Evolutionary conservation across 2,797 vertebrate species (phyloP).

Genomic region (Cossypha heuglini): DNA sequence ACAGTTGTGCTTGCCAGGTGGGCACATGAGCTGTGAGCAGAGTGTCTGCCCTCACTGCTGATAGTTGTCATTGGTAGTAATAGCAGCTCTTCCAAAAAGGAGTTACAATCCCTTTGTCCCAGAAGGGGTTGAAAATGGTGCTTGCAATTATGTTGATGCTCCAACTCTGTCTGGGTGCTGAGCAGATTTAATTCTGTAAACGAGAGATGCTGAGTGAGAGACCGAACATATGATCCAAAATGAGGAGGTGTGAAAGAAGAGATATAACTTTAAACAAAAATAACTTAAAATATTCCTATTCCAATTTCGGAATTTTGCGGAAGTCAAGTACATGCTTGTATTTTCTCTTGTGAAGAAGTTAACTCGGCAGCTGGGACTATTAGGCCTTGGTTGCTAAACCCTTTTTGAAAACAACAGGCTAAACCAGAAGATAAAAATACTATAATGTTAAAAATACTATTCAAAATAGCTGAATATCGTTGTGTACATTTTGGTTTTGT

Average conservation of each 20-base stretch:
- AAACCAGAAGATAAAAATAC: not conserved
- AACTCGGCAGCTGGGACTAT: not conserved
- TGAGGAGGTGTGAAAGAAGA: not conserved
- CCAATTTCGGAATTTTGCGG: not conserved
- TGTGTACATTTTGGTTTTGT: not conserved
- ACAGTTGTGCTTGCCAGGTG: not conserved
- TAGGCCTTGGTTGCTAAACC: not conserved
- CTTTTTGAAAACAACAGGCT: not conserved
- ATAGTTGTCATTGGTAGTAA: not conserved
- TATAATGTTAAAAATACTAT: not conserved
- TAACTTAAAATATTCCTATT: not conserved
- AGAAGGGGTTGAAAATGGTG: not conserved
- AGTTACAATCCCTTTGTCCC: not conserved
- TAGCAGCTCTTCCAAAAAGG: not conserved
- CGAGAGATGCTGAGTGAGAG: not conserved
- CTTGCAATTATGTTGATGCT: not conserved
- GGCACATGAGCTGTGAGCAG: fast-evolving
- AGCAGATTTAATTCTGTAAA: not conserved
- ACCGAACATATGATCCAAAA: fast-evolving
- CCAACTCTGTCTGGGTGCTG: not conserved
- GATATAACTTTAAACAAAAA: not conserved
- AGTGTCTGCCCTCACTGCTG: not conserved
- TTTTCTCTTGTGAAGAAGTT: not conserved
- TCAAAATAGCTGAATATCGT: not conserved
- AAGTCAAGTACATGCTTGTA: not conserved